A percentile compares a stretch with the other conserved stretches of the same genome.
Evolutionary conservation across 2,888 invertebrate species (phyloP).

Genomic region (Coenonympha glycerion): DNA sequence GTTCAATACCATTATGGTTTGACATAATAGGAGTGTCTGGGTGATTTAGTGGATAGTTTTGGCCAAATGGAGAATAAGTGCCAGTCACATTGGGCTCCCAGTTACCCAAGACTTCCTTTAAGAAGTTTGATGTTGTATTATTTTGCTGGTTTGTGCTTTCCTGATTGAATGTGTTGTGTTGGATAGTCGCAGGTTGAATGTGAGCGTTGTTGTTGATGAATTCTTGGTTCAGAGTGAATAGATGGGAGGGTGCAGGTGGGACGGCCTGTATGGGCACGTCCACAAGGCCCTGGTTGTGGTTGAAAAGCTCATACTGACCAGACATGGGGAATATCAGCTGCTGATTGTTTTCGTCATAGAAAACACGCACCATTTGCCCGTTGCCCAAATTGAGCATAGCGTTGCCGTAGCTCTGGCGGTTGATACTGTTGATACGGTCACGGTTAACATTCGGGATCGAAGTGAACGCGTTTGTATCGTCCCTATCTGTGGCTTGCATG

Average conservation of each 20-base stretch:
- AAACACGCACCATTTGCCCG: constrained; percentile 62
- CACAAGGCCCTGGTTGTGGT: constrained; percentile 54
- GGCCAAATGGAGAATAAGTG: constrained; percentile 84
- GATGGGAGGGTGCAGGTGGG: constrained; percentile 48
- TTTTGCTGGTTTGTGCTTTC: constrained; percentile 47
- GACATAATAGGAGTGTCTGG: constrained; percentile 58
- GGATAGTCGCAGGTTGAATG: constrained; percentile 42
- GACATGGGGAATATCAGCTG: constrained; percentile 66
- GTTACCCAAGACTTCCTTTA: constrained; percentile 83
- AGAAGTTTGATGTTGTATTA: constrained; percentile 69
- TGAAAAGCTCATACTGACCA: constrained; percentile 68
- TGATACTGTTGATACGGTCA: constrained; percentile 45
- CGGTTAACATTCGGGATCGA: constrained; percentile 47
- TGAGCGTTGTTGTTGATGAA: constrained; percentile 48
- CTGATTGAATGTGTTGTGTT: constrained; percentile 40
- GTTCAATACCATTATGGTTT: constrained; percentile 46
- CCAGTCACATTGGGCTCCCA: constrained; percentile 83
- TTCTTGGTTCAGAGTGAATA: constrained; percentile 64
- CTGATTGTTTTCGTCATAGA: constrained; percentile 68
- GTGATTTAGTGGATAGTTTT: constrained; percentile 73
- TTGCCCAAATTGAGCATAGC: constrained; percentile 67
- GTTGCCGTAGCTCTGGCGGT: constrained; percentile 59
- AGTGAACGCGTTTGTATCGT: constrained; percentile 53
- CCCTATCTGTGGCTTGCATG: constrained; percentile 52
- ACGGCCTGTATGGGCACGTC: constrained; percentile 56